Evolutionary conservation across 2,888 invertebrate species (phyloP).

Genomic region (Drosophila ezoana): DNA sequence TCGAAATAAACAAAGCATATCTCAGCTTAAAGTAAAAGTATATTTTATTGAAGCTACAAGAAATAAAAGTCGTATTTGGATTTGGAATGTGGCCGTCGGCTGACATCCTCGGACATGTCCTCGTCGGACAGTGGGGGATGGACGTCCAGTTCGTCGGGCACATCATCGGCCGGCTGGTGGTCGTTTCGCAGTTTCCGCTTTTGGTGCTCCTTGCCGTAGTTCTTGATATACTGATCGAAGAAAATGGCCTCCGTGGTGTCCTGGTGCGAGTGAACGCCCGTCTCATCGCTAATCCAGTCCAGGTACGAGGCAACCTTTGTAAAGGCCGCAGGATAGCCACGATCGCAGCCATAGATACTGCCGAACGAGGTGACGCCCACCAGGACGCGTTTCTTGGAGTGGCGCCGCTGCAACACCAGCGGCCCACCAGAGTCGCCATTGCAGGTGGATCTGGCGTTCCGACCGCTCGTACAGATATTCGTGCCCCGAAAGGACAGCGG

Average conservation of each 20-base stretch:
- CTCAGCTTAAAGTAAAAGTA: slow-evolving; percentile 56
- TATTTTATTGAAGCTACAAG: slow-evolving; percentile 64
- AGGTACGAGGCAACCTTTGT: slow-evolving; percentile 83
- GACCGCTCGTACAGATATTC: slow-evolving; percentile 85
- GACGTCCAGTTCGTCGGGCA: slow-evolving; percentile 67
- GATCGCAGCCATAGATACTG: slow-evolving; percentile 83
- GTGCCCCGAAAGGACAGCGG: slow-evolving; percentile 83
- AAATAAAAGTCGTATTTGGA: slow-evolving; percentile 65
- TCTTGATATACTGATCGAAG: slow-evolving; percentile 66
- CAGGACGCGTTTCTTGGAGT: slow-evolving; percentile 76
- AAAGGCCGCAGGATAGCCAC: slow-evolving; percentile 83
- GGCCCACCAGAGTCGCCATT: slow-evolving; percentile 85
- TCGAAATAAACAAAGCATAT: no score
- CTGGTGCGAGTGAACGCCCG: slow-evolving; percentile 72
- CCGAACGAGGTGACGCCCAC: slow-evolving; percentile 84
- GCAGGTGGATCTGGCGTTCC: slow-evolving; percentile 84
- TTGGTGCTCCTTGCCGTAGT: slow-evolving; percentile 54
- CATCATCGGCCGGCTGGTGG: slow-evolving; percentile 52
- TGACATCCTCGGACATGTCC: slow-evolving; percentile 36
- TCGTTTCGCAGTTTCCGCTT: slow-evolving; percentile 43
- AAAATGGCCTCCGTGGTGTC: slow-evolving; percentile 74
- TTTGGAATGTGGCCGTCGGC: slow-evolving; percentile 48
- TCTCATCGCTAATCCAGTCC: slow-evolving; percentile 83
- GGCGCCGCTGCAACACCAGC: slow-evolving; percentile 78
- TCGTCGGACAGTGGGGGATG: slow-evolving; percentile 35